phyloP scores from a whole-genome alignment of 53 echinoderm and acorn worm genomes.

The Luidia sarsii region DNA sequence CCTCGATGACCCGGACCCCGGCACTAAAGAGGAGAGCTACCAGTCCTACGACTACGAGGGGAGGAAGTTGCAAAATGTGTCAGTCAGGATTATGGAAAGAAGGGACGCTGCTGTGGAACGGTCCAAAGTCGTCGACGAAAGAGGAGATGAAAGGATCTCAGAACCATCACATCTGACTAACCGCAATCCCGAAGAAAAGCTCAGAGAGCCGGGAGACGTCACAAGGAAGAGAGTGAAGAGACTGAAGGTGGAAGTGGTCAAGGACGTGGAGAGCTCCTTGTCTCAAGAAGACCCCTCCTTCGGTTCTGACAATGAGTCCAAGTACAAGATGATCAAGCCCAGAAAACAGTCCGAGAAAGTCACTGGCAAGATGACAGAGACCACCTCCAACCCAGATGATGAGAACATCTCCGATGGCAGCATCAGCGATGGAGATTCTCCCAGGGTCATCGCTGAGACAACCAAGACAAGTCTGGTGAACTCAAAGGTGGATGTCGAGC shows the following conservation, averaged over 20 bases:
- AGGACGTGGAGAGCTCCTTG: too few relatives aligned
- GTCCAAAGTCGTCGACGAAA: background rate
- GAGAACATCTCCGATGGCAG: slow-evolving; percentile 7
- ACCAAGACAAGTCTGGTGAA: too few relatives aligned
- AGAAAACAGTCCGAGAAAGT: background rate
- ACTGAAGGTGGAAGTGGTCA: background rate
- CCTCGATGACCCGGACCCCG: too few relatives aligned
- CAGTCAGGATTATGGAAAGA: background rate
- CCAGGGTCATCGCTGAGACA: background rate
- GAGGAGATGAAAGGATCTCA: background rate
- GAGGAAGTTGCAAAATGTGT: background rate
- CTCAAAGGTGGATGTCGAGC: background rate
- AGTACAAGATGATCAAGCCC: slow-evolving; percentile 28
- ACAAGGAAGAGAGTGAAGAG: background rate
- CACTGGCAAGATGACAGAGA: background rate
- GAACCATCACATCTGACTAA: too few relatives aligned
- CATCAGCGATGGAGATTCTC: background rate
- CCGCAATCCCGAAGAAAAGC: background rate
- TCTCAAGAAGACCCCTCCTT: too few relatives aligned
- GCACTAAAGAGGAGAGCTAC: too few relatives aligned
- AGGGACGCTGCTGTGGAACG: background rate
- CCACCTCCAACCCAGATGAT: background rate
- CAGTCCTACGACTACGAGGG: background rate
- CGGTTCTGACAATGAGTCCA: slow-evolving; percentile 25
- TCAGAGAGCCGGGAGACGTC: background rate